These are phyloP conservation scores for Rhaphigaster nebulosa DNA, from an alignment of 2,888 invertebrate species.

Conservation along the genomic window DNA sequence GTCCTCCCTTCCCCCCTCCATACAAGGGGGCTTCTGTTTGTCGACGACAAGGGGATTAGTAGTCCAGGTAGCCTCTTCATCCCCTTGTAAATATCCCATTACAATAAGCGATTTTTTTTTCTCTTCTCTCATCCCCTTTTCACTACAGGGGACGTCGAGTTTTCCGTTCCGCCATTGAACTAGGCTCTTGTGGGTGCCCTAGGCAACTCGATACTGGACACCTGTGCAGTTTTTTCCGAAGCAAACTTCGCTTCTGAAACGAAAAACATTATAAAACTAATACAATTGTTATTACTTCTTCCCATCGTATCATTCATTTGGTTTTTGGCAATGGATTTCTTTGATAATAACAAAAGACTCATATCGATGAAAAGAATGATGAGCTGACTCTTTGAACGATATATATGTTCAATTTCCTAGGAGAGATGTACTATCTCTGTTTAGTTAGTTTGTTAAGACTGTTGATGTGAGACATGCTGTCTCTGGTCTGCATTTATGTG, in stretches of 20 bases:
- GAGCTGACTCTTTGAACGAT: too few relatives aligned
- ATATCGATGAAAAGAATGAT: too few relatives aligned
- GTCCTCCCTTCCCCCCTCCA: too few relatives aligned
- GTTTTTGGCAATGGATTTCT: too few relatives aligned
- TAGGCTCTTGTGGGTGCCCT: conserved; percentile 17
- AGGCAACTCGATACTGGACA: conserved; percentile 53
- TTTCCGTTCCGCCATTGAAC: conserved; percentile 44
- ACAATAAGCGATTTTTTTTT: conserved; percentile 59
- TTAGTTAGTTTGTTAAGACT: too few relatives aligned
- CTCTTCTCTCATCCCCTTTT: conserved; percentile 32
- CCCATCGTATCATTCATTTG: not conserved
- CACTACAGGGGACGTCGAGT: conserved; percentile 37
- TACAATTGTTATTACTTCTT: not conserved
- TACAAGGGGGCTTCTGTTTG: conserved; percentile 20
- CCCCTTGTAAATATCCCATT: conserved; percentile 60
- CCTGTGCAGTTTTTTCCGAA: conserved; percentile 45
- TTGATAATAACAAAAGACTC: too few relatives aligned
- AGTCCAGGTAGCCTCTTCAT: conserved; percentile 48
- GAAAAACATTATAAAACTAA: conserved; percentile 13
- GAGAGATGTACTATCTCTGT: too few relatives aligned
- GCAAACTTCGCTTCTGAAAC: conserved; percentile 13
- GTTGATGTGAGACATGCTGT: too few relatives aligned
- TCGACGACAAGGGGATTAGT: conserved; percentile 51
- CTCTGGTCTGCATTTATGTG: too few relatives aligned
- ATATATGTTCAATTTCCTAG: too few relatives aligned